phyloP scores from a whole-genome alignment of 2,888 invertebrate species.

The Drosophila pullipes region DNA sequence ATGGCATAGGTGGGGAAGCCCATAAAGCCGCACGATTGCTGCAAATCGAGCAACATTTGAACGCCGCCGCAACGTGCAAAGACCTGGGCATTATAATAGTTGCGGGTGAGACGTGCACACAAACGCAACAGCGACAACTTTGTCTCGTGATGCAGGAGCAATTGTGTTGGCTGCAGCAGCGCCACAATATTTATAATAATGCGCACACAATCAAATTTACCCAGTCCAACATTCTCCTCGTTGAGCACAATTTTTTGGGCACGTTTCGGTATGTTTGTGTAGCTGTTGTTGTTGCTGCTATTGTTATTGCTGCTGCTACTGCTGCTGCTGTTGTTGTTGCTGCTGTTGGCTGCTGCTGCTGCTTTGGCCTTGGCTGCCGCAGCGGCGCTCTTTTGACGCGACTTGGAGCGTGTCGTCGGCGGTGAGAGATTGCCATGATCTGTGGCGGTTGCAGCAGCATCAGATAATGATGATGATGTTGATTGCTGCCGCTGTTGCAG shows the following conservation, averaged over 20 bases:
- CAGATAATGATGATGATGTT: background rate
- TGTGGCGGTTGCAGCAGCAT: background rate
- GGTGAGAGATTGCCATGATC: conserved; percentile 3
- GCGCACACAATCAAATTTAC: conserved; percentile 81
- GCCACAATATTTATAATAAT: conserved; percentile 87
- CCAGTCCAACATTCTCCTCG: conserved; percentile 81
- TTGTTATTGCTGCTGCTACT: conserved; percentile 21
- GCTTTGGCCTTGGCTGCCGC: conserved; percentile 64
- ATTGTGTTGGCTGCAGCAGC: conserved; percentile 89
- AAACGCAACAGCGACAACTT: conserved; percentile 92
- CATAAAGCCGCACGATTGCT: conserved; percentile 90
- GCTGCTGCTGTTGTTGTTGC: conserved; percentile 5
- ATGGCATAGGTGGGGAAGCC: conserved; percentile 92
- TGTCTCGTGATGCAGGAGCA: conserved; percentile 88
- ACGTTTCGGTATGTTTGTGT: conserved; percentile 62
- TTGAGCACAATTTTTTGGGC: conserved; percentile 71
- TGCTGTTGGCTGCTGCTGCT: conserved; percentile 29
- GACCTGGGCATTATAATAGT: conserved; percentile 89
- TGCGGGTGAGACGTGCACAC: conserved; percentile 90
- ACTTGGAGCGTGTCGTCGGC: conserved; percentile 63
- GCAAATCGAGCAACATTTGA: conserved; percentile 89
- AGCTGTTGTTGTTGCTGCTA: background rate
- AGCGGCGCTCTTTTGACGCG: conserved; percentile 67
- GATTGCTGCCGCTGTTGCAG: background rate
- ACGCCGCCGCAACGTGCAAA: conserved; percentile 92